A percentile compares a stretch with the other conserved stretches of the same genome.
Conservation (phyloP, 2,797 vertebrate genomes). For the Rhinichthys osculus region DNA sequence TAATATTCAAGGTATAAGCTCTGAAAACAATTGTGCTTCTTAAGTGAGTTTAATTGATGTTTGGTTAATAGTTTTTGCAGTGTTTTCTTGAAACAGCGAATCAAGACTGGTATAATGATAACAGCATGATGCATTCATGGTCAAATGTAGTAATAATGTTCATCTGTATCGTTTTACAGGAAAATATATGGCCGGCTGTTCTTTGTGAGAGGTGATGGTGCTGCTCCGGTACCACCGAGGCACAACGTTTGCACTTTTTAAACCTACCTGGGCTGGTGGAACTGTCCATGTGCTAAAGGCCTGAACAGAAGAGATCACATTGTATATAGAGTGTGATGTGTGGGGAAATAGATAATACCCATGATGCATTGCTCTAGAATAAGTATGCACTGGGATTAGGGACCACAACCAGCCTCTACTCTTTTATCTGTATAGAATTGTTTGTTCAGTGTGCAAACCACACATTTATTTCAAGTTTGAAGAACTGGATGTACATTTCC, state of each 20-base stretch:
- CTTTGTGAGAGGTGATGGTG: constrained; percentile 68
- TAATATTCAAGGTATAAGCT: not conserved
- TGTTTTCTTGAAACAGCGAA: not conserved
- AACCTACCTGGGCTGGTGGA: not conserved
- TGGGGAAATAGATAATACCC: constrained; percentile 28
- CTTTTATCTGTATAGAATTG: constrained; percentile 58
- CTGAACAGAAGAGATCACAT: constrained; percentile 9
- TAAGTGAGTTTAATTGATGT: not conserved
- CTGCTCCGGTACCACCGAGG: constrained; percentile 32
- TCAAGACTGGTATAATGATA: not conserved
- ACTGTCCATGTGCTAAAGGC: constrained; percentile 16
- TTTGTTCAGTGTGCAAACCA: constrained; percentile 56
- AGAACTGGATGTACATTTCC: constrained; percentile 59
- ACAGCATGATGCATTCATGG: not conserved
- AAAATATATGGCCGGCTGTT: constrained; percentile 84
- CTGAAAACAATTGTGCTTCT: not conserved
- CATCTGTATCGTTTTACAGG: constrained; percentile 65
- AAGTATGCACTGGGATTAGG: constrained; percentile 67
- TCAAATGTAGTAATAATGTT: not conserved
- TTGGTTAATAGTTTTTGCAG: not conserved
- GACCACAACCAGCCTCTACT: constrained; percentile 69
- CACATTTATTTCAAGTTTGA: constrained; percentile 63
- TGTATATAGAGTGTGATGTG: not conserved
- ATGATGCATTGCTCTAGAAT: constrained; percentile 43
- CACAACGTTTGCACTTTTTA: constrained; percentile 71